Evolutionary conservation across 1,140 invertebrate genomes (phyloP), one percentile per base, ranked within the genome.

Genomic region (Tetramorium alpestre): DNA sequence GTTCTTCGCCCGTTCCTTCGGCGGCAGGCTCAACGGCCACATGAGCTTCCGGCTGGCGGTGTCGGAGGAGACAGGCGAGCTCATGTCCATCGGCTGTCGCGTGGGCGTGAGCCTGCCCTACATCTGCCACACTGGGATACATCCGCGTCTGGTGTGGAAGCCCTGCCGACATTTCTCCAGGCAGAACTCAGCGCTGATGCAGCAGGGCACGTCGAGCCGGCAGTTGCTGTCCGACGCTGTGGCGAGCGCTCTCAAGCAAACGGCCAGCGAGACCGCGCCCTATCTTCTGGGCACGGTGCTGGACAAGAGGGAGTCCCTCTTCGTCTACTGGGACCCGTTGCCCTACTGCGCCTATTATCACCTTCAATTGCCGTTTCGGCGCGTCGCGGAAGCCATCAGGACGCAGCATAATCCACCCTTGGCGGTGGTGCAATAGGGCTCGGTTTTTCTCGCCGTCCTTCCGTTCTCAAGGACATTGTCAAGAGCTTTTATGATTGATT

Each of bases 331-430:
- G 97, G 98, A 98, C 91, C 98, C 97, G 0, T 90, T 98, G 76
- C 98, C 98, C 0, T 98, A 98, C 91, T 98, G 97, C 90, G 97
- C 97, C 2, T 98, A 98, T 91, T 98, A 98, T 94, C 97, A 98
- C 91, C 96, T 98, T 80, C 97, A 98, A 90, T 93, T 97, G 86
- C 97, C 97, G 0, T 96, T 98, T 51, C 95, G 95, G 80, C 96
- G 96, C 44, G 94, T 97, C 13, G 91, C 96, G 3, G 95, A 94
- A 1, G 95, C 95, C 70, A 93, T 97, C 33, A 92, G 94, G 13
- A 90, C 95, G 44, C 95, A 96, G 62, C 94, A 95, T 51, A 93
- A 92, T 72, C 95, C 91, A 78, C 91, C 92, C 33, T 49, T 94
- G 6, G 91, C 90, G 54, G 91, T 94, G 54, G 93, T 94, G 67